Base-by-base conservation (phyloP, 2,888 invertebrate genomes). In the Cosmopolites sordidus region DNA sequence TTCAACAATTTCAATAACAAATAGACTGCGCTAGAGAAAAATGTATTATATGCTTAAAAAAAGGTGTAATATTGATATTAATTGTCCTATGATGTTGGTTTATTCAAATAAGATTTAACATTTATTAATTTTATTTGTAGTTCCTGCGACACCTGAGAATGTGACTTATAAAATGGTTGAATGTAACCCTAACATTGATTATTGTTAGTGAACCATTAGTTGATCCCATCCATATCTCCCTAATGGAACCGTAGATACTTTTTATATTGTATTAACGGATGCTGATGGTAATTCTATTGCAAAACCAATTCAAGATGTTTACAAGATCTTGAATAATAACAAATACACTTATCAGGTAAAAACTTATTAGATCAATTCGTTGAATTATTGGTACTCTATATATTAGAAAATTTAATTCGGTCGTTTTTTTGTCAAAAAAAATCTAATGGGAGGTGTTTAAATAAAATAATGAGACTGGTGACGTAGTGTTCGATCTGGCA, bases 211-310 rank as follows among this genome's bases (percentile, higher is more conserved):
- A 30, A 70, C 71, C 51, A 58, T 72, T 27, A 66, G 62, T 38
- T 73, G 73, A 72, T 18, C 54, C 5, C 72, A 73, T 62, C 73
- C 73, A 0, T 66, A 67, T 45, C 33, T 66, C 42, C 70, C 69
- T 52, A 70, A 67, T 55, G 69, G 66, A 12, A 63, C 67, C 1
- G 72, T 73, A 27, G 66, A 62, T 5, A 51, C 59, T 11, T 73
- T 73, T 54, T 65, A 69, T 43, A 63, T 73, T 3, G 56, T 68
- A 16, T 54, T 73, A 37, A 66, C 66, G 47, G 58, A 58, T 42
- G 65, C 66, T 1, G 62, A 64, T 45, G 40, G 37, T 3, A 60
- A 58, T 39, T 40, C 47, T 17, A 60, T 56, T 16, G 57, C 54
- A 11, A 60, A 60, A 33, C 63, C 66, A 41, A 43, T 58, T 27